Conservation (phyloP, 37 sponge, comb jelly and placozoan species). For the Theonella swinhoei region DNA sequence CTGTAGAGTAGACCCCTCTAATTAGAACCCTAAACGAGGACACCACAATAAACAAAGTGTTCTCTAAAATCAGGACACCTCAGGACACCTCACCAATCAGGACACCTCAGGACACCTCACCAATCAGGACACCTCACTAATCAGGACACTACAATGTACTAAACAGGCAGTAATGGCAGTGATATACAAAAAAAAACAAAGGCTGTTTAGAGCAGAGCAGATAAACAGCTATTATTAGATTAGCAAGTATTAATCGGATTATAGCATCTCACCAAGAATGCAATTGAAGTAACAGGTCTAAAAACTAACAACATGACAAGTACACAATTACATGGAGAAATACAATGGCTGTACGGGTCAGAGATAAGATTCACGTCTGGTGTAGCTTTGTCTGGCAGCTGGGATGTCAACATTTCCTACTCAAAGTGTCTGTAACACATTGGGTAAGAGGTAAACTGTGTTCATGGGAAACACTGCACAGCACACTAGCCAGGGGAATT, state of each 20-base stretch:
- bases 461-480: too few species aligned
- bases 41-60: not conserved
- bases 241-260: not conserved
- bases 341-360: too few species aligned
- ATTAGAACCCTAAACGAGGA: not conserved
- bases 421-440: too few species aligned
- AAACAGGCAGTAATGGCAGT: not conserved
- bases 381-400: too few species aligned
- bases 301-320: too few species aligned
- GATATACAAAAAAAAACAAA: not conserved
- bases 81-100: not conserved
- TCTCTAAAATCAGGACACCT: too few species aligned
- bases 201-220: not conserved
- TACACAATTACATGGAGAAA: too few species aligned
- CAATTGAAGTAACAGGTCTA: too few species aligned
- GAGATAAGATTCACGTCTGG: too few species aligned
- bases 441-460: too few species aligned
- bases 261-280: not conserved
- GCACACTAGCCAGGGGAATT: too few species aligned
- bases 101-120: not conserved
- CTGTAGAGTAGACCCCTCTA: not conserved
- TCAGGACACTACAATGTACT: not conserved
- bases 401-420: too few species aligned
- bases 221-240: not conserved
- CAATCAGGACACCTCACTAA: not conserved